Base-by-base conservation (phyloP, 2,797 vertebrate genomes). In the Eutrigla gurnardus region DNA sequence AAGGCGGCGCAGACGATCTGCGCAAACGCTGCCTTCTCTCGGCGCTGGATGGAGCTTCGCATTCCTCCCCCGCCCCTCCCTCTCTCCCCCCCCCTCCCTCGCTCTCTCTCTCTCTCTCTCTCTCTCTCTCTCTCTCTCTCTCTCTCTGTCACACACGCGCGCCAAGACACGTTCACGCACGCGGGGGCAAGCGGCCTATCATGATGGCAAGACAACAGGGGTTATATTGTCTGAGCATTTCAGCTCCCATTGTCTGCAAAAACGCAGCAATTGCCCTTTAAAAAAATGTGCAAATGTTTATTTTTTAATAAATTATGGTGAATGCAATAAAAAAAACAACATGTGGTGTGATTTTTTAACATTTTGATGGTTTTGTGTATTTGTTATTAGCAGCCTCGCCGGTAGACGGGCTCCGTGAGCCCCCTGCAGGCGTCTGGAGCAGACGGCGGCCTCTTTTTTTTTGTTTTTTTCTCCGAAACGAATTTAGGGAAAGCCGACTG, bases 401-500 rank as follows among this genome's bases (percentile, higher is more conserved):
- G 64, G 82, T 67, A 71, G 17, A 70, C 78, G 75, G 88, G 82
- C 89, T 90, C 10, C 7, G 90, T 87, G 80, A 80, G 92, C 94
- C 94, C 93, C 93, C 94, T 95, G 91, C 92, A 91, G 93, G 93
- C 91, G 90, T 77, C 78, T 84, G 81, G 66, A 8, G 87, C 78
- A 82, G 70, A 65, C 82, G 77, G 65, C 86, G 66, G 75, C 78
- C 74, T 85, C 4, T 25, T 25, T 25, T 25, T 25, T 25, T 18
- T 50, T 52, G 25, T 39, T 39, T 39, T 39, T 75, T 77, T 66
- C 75, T 79, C 85, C 83, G 63, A 83, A 85, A 90, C 88, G 84
- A 93, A 93, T 94, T 92, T 92, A 91, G 92, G 53, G 80, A 91
- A 93, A 94, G 83, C 88, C 87, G 87, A 92, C 88, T 85, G 90